Conservation (phyloP, 2,797 vertebrate species). For the Chaunax sp. region DNA sequence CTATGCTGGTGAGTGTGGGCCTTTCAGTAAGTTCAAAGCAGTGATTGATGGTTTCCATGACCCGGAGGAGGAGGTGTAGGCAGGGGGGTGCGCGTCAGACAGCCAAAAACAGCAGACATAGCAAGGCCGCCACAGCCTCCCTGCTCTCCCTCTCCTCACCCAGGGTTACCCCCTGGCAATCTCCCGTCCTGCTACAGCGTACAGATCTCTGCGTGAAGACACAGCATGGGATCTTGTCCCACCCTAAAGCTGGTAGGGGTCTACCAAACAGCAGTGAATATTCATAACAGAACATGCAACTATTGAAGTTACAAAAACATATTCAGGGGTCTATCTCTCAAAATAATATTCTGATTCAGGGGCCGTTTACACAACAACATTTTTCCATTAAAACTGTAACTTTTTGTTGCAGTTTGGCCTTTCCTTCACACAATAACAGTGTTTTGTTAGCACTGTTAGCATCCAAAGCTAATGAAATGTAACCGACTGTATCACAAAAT, state of each 20-base stretch:
- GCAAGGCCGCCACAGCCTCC: slow-evolving; percentile 31
- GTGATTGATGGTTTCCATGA: slow-evolving; percentile 68
- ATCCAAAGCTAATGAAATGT: not conserved
- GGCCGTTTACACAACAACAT: too few species aligned
- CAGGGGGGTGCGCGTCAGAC: slow-evolving; percentile 27
- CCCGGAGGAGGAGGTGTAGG: slow-evolving; percentile 24
- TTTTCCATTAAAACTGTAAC: too few species aligned
- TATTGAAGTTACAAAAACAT: not conserved
- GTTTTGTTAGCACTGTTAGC: slow-evolving; percentile 10
- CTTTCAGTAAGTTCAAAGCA: slow-evolving; percentile 69
- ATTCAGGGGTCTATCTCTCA: too few species aligned
- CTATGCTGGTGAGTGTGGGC: slow-evolving; percentile 57
- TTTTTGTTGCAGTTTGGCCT: too few species aligned
- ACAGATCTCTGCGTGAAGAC: slow-evolving; percentile 43
- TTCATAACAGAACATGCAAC: not conserved
- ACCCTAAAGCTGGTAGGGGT: slow-evolving; percentile 14
- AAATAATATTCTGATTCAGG: too few species aligned
- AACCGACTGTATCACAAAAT: slow-evolving; percentile 6
- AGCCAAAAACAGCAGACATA: slow-evolving; percentile 34
- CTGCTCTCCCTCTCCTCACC: not conserved
- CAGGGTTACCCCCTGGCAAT: slow-evolving; percentile 44
- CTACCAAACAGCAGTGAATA: not conserved
- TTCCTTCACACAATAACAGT: too few species aligned
- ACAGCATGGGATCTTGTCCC: slow-evolving; percentile 36
- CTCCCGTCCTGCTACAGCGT: slow-evolving; percentile 39